phyloP scores from a whole-genome alignment of 2,113 vertebrate species.

The Coryphaenoides rupestris region DNA sequence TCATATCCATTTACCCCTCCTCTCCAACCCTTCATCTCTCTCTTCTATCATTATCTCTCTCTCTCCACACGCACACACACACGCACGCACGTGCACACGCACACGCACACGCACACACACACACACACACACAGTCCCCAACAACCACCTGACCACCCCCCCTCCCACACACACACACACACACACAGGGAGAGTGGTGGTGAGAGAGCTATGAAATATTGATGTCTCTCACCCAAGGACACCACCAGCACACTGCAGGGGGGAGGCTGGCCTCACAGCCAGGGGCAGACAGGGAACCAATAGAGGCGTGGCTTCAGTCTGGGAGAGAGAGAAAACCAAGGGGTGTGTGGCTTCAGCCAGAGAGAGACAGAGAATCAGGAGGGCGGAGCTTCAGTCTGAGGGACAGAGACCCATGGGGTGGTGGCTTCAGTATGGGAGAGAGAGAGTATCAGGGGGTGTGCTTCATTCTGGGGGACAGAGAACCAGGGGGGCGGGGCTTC shows the following conservation, averaged over 20 bases:
- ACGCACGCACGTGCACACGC: neutral
- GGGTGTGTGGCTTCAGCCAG: too few species aligned
- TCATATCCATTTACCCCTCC: slow-evolving; percentile 18
- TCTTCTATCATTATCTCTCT: slow-evolving; percentile 23
- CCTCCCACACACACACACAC: neutral
- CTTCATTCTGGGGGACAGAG: too few species aligned
- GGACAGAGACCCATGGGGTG: neutral
- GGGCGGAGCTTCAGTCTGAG: too few species aligned
- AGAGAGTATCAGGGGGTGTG: slow-evolving; percentile 5
- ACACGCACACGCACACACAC: neutral
- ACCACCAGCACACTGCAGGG: slow-evolving; percentile 40
- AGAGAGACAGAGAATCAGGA: too few species aligned
- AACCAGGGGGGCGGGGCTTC: too few species aligned
- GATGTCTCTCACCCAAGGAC: slow-evolving; percentile 40
- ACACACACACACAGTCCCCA: neutral
- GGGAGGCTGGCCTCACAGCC: slow-evolving; percentile 14
- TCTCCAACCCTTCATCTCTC: slow-evolving; percentile 13
- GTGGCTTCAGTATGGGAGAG: slow-evolving; percentile 21
- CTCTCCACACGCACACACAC: neutral
- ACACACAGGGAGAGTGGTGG: slow-evolving; percentile 22
- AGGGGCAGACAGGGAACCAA: slow-evolving; percentile 11
- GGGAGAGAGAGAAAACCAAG: slow-evolving; percentile 14
- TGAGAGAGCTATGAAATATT: slow-evolving; percentile 58
- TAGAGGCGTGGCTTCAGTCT: slow-evolving; percentile 9
- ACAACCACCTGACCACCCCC: neutral